A percentile compares a stretch with the other conserved stretches of the same genome.
phyloP scores from a whole-genome alignment of 2,888 invertebrate species.

The Thera britannica region DNA sequence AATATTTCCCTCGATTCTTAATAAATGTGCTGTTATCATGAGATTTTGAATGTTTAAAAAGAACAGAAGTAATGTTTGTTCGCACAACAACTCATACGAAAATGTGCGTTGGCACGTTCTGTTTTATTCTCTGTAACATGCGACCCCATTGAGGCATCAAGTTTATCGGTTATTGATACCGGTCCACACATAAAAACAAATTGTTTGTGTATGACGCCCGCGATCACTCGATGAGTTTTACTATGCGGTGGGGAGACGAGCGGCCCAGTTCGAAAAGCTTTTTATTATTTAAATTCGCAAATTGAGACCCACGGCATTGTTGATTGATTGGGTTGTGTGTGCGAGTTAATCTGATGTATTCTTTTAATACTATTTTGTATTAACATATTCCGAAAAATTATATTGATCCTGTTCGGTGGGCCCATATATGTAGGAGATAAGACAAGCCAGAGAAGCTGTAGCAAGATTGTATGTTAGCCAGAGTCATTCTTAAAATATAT shows the following conservation, averaged over 20 bases:
- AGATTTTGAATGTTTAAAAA: background rate
- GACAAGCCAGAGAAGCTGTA: background rate
- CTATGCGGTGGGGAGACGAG: conserved; percentile 23
- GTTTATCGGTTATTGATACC: conserved; percentile 55
- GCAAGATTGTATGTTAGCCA: too few species aligned
- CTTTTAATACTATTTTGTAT: background rate
- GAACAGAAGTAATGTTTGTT: background rate
- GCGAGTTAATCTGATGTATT: background rate
- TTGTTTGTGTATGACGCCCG: conserved; percentile 48
- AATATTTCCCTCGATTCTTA: background rate
- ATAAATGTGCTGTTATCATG: background rate
- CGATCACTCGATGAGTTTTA: conserved; percentile 31
- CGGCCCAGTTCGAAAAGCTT: conserved; percentile 25
- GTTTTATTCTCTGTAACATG: conserved; percentile 16
- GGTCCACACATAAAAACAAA: conserved; percentile 55
- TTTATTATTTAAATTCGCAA: conserved; percentile 27
- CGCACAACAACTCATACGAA: background rate
- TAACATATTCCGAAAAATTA: background rate
- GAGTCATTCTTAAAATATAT: too few species aligned
- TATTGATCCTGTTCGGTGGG: background rate
- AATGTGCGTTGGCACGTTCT: background rate
- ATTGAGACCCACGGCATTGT: conserved; percentile 15
- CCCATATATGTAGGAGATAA: too few species aligned
- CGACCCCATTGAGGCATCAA: conserved; percentile 34
- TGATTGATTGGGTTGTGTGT: conserved; percentile 20